Conservation (phyloP, 2,888 invertebrate genomes). For the Tuta absoluta region DNA sequence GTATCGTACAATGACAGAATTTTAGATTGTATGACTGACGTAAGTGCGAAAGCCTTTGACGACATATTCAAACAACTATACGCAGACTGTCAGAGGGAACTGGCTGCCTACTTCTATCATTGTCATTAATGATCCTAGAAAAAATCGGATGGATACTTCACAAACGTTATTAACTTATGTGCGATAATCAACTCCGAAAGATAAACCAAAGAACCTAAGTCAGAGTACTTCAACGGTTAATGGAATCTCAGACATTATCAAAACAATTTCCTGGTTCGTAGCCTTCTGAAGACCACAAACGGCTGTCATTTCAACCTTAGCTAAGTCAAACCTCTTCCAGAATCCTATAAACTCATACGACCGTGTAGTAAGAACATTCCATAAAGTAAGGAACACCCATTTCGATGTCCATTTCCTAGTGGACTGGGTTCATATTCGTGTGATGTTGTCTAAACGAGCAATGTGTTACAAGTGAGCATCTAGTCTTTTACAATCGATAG, state of each 20-base stretch:
- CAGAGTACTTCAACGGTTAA: background rate
- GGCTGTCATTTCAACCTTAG: background rate
- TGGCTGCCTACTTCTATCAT: background rate
- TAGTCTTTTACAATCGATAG: background rate
- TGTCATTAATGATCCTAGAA: background rate
- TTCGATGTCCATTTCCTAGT: conserved; percentile 5
- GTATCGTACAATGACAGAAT: no score
- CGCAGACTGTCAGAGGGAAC: no score
- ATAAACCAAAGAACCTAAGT: background rate
- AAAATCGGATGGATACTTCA: no score
- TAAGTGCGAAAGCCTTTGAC: no score
- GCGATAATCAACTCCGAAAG: background rate
- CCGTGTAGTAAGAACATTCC: background rate
- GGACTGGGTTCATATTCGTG: background rate
- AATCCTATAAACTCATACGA: conserved; percentile 12
- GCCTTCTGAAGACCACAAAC: background rate
- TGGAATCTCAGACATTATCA: background rate
- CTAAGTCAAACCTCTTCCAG: background rate
- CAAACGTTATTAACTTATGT: no score
- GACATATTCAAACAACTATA: no score
- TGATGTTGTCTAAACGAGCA: background rate
- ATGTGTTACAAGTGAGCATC: background rate
- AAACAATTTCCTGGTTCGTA: background rate
- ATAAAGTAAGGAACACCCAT: background rate
- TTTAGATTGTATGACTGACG: no score